Conservation (phyloP, 2,113 vertebrate species). For the Albula glossodonta region DNA sequence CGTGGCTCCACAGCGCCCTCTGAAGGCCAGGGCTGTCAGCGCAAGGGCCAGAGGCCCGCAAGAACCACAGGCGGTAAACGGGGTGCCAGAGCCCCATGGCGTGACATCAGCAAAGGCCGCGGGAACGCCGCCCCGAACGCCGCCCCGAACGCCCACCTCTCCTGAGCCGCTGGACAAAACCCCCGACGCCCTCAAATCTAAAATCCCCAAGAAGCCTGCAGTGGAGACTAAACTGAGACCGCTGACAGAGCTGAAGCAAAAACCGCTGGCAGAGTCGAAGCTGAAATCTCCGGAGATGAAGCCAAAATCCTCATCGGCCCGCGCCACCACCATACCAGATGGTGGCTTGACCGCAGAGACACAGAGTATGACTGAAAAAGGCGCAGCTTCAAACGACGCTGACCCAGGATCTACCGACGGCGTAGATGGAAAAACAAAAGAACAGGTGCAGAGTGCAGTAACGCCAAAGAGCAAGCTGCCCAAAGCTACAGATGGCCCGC, state of each 20-base stretch:
- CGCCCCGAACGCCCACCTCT: constrained; percentile 36
- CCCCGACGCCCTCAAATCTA: constrained; percentile 50
- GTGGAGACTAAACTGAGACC: not conserved
- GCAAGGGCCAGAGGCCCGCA: constrained; percentile 47
- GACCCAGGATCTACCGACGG: constrained; percentile 40
- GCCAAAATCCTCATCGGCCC: constrained; percentile 49
- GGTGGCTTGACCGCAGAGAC: not conserved
- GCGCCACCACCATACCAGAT: constrained; percentile 41
- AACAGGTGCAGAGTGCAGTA: constrained; percentile 21
- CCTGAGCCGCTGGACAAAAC: constrained; percentile 24
- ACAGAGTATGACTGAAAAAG: constrained; percentile 28
- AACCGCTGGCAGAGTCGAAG: constrained; percentile 29
- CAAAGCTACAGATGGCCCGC: constrained; percentile 30
- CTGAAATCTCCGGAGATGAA: constrained; percentile 38
- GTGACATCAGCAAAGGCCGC: constrained; percentile 31
- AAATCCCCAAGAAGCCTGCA: constrained; percentile 62
- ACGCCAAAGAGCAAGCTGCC: constrained; percentile 55
- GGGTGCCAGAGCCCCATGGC: not conserved
- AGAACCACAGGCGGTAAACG: constrained; percentile 24
- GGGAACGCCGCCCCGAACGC: no score
- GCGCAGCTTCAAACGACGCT: constrained; percentile 40
- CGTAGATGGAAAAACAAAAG: constrained; percentile 34
- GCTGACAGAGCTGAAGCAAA: constrained; percentile 51
- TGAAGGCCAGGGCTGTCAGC: constrained; percentile 48
- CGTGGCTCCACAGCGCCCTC: constrained; percentile 13